Conservation (phyloP, 1,140 invertebrate genomes). For the Glossosoma conforme region DNA sequence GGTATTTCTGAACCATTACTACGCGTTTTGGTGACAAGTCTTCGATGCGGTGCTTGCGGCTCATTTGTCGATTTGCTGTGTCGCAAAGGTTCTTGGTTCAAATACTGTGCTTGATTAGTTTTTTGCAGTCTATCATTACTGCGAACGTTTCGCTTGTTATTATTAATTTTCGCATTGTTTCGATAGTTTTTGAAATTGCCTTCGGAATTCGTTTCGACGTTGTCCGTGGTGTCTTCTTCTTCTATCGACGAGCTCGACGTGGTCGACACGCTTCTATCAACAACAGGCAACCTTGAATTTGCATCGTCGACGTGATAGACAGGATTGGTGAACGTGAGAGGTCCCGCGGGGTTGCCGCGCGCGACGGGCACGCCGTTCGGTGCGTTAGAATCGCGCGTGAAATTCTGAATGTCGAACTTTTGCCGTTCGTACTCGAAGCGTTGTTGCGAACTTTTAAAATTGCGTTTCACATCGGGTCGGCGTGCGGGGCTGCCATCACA, state of each 20-base stretch:
- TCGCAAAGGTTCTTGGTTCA: conserved; percentile 8
- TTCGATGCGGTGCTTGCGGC: conserved; percentile 20
- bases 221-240: conserved; percentile 52
- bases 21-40: conserved; percentile 35
- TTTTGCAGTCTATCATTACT: conserved; percentile 35
- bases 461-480: conserved; percentile 8
- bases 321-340: conserved; percentile 82
- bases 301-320: conserved; percentile 69
- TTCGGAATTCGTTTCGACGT: conserved; percentile 50
- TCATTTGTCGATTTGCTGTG: conserved; percentile 25
- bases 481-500: conserved; percentile 28
- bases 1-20: conserved; percentile 25
- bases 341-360: no score
- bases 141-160: conserved; percentile 39
- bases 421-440: conserved; percentile 50
- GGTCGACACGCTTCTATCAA: conserved; percentile 27
- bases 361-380: conserved; percentile 46
- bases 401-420: conserved; percentile 51
- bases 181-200: conserved; percentile 49
- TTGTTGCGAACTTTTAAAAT: conserved; percentile 49
- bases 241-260: conserved; percentile 53
- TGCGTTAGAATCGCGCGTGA: conserved; percentile 49
- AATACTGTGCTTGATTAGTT: conserved; percentile 26
- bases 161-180: conserved; percentile 45
- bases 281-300: conserved; percentile 12